A percentile compares a stretch with the other conserved stretches of the same genome.
Conservation (phyloP, 2,113 vertebrate genomes). For the Chamaetylas fuelleborni region DNA sequence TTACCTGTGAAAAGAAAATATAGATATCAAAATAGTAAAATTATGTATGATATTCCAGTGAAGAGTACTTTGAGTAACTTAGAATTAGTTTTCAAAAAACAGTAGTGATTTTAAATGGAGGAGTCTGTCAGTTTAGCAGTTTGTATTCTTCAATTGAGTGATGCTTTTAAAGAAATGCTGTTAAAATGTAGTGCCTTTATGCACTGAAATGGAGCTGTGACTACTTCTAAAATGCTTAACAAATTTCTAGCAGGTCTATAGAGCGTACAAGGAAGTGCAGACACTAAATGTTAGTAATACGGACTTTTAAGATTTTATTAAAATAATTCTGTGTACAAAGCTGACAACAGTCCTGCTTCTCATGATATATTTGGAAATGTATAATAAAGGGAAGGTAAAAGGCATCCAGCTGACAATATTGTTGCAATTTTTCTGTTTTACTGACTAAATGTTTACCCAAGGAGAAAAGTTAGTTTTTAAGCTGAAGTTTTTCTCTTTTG, state of each 20-base stretch:
- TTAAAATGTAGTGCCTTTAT: neutral
- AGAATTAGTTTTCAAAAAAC: neutral
- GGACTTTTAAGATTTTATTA: neutral
- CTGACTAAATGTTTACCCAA: constrained; percentile 15
- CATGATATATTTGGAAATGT: neutral
- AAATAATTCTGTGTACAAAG: neutral
- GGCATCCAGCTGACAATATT: neutral
- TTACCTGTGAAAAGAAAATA: neutral
- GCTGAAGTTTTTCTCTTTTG: constrained; percentile 32
- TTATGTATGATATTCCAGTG: neutral
- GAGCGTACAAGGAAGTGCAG: neutral
- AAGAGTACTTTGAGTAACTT: neutral
- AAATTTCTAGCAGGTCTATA: neutral
- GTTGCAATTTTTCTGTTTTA: constrained; percentile 12
- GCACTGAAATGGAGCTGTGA: neutral
- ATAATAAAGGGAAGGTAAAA: neutral
- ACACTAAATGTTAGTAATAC: neutral
- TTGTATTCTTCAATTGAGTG: neutral
- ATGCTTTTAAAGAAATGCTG: neutral
- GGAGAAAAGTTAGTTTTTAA: constrained; percentile 28
- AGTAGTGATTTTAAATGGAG: neutral
- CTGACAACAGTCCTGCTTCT: neutral
- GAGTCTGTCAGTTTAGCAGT: neutral
- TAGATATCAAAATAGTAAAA: neutral
- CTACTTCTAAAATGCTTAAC: neutral